Conservation (phyloP, 2,797 vertebrate genomes). For the Brachyalestes nurse region DNA sequence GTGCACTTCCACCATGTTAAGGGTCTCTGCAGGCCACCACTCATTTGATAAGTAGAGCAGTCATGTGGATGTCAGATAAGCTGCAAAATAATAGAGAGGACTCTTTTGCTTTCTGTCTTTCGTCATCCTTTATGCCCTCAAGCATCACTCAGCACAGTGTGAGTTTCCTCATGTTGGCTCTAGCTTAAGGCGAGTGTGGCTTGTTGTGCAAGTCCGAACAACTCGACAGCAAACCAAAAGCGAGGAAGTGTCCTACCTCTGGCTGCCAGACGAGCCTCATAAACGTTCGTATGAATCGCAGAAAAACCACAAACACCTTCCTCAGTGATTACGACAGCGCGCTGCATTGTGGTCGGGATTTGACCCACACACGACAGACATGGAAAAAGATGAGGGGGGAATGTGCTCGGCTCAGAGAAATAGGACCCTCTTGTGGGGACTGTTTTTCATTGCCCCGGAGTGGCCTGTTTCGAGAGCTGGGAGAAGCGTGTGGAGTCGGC, state of each 20-base stretch:
- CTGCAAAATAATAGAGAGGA: background rate
- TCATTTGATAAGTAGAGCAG: background rate
- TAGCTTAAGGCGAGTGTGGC: conserved; percentile 30
- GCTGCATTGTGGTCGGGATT: conserved; percentile 70
- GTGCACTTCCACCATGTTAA: too few relatives aligned
- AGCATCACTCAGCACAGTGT: conserved; percentile 45
- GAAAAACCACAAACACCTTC: conserved; percentile 70
- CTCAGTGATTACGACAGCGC: conserved; percentile 66
- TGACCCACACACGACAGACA: conserved; percentile 62
- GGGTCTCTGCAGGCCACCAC: too few relatives aligned
- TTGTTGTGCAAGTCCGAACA: conserved; percentile 54
- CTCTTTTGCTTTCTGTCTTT: background rate
- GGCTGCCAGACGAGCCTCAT: conserved; percentile 70
- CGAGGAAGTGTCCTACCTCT: conserved; percentile 66
- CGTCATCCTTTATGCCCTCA: conserved; percentile 7
- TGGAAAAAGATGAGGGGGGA: conserved; percentile 31
- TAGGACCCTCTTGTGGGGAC: conserved; percentile 64
- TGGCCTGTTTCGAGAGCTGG: conserved; percentile 73
- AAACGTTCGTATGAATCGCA: conserved; percentile 71
- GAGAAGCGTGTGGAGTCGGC: conserved; percentile 70
- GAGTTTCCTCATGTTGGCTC: background rate
- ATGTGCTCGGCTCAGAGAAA: conserved; percentile 59
- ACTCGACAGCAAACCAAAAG: conserved; percentile 63
- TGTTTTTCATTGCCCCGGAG: conserved; percentile 73
- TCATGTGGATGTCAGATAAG: background rate